Conservation (phyloP, 2,797 vertebrate species). For the Xiphorhynchus erythropygius region DNA sequence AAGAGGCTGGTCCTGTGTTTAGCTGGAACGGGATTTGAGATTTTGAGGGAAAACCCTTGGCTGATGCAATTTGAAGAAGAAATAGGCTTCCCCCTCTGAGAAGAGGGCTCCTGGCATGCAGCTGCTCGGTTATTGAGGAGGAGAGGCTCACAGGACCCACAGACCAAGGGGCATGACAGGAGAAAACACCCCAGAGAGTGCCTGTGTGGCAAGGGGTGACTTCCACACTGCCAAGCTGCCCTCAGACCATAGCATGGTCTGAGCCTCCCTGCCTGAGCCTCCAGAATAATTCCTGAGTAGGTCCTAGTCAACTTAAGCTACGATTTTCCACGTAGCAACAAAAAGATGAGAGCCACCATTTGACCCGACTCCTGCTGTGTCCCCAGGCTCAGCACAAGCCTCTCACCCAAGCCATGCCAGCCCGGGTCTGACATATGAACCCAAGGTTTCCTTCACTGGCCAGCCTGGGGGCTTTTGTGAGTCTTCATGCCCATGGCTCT, state of each 20-base stretch:
- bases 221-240: neutral
- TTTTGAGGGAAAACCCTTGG: slow-evolving; percentile 54
- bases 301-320: neutral
- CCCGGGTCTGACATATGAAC: neutral
- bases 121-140: neutral
- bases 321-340: rapidly evolving
- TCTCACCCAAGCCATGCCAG: neutral
- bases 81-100: neutral
- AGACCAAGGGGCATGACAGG: neutral
- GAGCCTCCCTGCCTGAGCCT: neutral
- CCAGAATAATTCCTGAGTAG: neutral
- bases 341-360: neutral
- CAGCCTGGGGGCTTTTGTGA: neutral
- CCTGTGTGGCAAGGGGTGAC: rapidly evolving
- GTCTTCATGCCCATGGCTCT: neutral
- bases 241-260: neutral
- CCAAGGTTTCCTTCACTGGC: neutral
- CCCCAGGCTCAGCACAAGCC: neutral
- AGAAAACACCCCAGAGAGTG: neutral
- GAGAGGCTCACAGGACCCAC: neutral
- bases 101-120: neutral
- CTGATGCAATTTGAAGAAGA: slow-evolving; percentile 69
- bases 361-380: neutral
- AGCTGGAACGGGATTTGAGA: slow-evolving; percentile 51
- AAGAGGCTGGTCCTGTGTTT: slow-evolving; percentile 20